Evolutionary conservation across 2,888 invertebrate genomes (phyloP).

Genomic region (Idaea aversata): DNA sequence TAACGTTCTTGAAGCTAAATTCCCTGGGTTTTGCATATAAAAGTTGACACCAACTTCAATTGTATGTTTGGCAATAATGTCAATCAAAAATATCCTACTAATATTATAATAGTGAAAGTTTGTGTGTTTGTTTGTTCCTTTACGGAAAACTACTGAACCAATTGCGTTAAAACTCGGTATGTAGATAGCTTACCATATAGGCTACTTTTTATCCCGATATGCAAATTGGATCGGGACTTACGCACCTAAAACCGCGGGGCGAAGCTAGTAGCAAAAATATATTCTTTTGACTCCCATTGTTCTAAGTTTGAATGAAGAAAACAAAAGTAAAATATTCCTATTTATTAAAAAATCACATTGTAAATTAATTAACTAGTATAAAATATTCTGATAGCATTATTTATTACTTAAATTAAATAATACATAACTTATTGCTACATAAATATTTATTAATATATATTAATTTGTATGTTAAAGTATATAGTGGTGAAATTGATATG

Average conservation of each 20-base stretch:
- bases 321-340: neutral
- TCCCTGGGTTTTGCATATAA: conserved; percentile 85
- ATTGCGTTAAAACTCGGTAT: too few relatives aligned
- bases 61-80: neutral
- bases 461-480: neutral
- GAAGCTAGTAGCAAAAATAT: neutral
- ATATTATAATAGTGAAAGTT: too few relatives aligned
- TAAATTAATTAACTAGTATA: conserved; percentile 1
- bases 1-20: conserved; percentile 83
- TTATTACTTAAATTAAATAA: neutral
- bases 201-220: too few relatives aligned
- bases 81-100: too few relatives aligned
- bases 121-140: too few relatives aligned
- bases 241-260: too few relatives aligned
- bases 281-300: neutral
- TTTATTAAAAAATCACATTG: neutral
- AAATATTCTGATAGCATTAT: neutral
- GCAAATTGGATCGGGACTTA: too few relatives aligned
- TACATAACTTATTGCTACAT: neutral
- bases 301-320: neutral
- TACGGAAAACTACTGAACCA: too few relatives aligned
- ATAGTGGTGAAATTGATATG: neutral
- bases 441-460: neutral
- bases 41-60: neutral
- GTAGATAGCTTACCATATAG: too few relatives aligned